Evolutionary conservation across 2,113 vertebrate species (phyloP), one percentile per base, ranked within the genome.

Genomic region (Epinephelus fuscoguttatus): DNA sequence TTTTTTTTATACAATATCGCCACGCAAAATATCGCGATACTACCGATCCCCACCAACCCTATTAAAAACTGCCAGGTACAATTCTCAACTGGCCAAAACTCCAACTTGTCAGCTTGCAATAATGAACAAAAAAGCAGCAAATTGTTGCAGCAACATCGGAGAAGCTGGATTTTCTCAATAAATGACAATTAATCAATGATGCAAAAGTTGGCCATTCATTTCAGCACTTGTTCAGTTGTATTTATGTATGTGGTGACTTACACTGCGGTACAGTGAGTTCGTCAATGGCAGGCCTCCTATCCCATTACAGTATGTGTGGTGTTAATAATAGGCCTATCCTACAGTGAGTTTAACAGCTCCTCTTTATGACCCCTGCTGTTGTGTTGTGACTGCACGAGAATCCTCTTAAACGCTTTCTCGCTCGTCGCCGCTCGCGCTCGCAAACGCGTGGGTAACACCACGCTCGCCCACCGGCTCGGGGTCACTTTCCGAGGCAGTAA

Each of bases 401-500:
- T 17, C 52, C 37, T 8, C 23, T 9, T 3, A 18, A 53, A 57
- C 27, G 25, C 23, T 45, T 59, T 57, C n/a, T 70, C 19, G n/a
- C 11, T 6, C 6, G 3, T 6, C 4, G 4, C 25, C 21, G 19
- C 27, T 14, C 56, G 27, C 42, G 11, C 15, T 19, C 1, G 4
- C 19, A 19, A 9, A 21, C 4, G 62, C 6, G 25, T 18, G 10
- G 25, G 49, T 70, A 42, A 21, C 47, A 64, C 53, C 59, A 21
- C 15, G 70, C 19, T 14, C 25, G 50, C 37, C 76, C 53, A 8
- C 33, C 7, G 7, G 59, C 55, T 63, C 3, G 30, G 8, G 6
- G 14, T 66, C 42, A 64, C 87, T 75, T 73, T 60, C 27, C 12
- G 3, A n/a, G 14, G 42, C 42, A 50, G 23, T 57, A 62, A 79